Evolutionary conservation across 2,113 vertebrate genomes (phyloP).

Genomic region (Thermophis baileyi): DNA sequence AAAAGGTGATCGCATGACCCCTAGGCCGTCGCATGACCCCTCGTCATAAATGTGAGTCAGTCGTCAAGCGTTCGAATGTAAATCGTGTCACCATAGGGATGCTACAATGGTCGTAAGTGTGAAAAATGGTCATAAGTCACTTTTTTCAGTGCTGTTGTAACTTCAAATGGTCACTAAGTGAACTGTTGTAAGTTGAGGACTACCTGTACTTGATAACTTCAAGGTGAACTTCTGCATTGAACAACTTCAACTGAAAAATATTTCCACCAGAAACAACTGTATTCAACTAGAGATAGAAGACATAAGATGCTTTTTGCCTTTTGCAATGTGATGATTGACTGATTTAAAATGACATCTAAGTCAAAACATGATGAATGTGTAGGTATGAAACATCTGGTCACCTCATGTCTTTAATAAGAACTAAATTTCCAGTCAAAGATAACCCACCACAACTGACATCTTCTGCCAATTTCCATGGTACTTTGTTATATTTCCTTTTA

Average conservation of each 20-base stretch:
- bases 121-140: background rate
- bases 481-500: background rate
- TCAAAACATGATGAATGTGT: background rate
- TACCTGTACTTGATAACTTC: background rate
- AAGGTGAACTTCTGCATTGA: background rate
- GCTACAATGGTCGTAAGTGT: background rate
- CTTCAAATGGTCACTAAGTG: background rate
- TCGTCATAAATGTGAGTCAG: background rate
- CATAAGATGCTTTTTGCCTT: background rate
- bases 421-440: background rate
- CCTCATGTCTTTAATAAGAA: background rate
- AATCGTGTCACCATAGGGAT: background rate
- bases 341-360: background rate
- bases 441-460: background rate
- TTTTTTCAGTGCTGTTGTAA: background rate
- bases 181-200: background rate
- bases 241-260: background rate
- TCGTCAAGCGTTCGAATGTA: background rate
- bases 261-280: background rate
- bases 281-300: background rate
- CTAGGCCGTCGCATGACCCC: too few species aligned
- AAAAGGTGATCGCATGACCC: background rate
- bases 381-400: background rate
- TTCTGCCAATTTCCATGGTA: background rate
- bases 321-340: background rate